Conservation (phyloP, 2,888 invertebrate species). For the Ichneumoninae sp. region DNA sequence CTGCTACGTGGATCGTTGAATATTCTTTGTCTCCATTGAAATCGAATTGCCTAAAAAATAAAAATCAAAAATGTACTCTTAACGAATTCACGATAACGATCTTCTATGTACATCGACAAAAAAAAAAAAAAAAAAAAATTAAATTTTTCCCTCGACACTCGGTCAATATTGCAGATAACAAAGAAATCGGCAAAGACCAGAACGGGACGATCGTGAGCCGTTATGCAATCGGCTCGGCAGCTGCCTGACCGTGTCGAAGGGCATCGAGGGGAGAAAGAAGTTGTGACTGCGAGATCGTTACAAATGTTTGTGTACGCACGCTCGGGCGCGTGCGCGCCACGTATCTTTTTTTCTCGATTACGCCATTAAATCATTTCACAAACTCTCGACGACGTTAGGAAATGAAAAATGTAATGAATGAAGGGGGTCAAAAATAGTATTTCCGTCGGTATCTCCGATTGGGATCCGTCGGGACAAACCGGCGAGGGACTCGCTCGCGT, state of each 20-base stretch:
- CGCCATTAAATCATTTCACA: background rate
- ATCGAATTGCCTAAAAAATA: background rate
- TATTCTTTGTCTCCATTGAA: background rate
- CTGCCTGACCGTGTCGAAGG: background rate
- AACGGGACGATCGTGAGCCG: background rate
- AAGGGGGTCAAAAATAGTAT: conserved; percentile 26
- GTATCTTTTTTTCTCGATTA: background rate
- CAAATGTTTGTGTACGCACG: background rate
- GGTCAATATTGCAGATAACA: background rate
- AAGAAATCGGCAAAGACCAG: background rate
- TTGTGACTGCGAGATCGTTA: background rate
- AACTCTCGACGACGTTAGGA: background rate
- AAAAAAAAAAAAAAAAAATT: background rate
- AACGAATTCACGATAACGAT: background rate
- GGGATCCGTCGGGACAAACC: conserved; percentile 3
- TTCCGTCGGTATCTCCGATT: conserved; percentile 16
- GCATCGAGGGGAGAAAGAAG: background rate
- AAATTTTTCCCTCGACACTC: background rate
- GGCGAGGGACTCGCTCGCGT: conserved; percentile 1
- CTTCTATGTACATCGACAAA: background rate
- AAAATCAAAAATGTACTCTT: background rate
- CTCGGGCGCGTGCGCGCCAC: background rate
- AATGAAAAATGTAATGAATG: background rate
- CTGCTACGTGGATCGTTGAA: background rate
- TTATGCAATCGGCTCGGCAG: conserved; percentile 7